phyloP scores from a whole-genome alignment of 2,888 invertebrate genomes.

The Argynnis bischoffii region DNA sequence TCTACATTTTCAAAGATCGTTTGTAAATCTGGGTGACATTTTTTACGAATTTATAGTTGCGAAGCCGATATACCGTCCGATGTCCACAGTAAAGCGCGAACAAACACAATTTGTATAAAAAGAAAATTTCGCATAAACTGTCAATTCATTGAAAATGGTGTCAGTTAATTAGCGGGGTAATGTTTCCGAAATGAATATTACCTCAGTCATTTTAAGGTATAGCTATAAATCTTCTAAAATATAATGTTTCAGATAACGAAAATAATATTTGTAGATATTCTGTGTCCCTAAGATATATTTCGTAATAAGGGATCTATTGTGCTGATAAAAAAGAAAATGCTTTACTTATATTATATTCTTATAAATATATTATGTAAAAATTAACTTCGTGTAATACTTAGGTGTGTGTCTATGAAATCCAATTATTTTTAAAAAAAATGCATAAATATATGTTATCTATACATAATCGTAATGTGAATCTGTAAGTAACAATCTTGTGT shows the following conservation, averaged over 20 bases:
- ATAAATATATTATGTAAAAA: conserved; percentile 81
- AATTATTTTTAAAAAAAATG: conserved; percentile 64
- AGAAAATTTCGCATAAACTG: conserved; percentile 63
- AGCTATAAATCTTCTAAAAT: conserved; percentile 61
- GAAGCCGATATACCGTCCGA: conserved; percentile 36
- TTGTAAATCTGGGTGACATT: conserved; percentile 28
- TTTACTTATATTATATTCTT: conserved; percentile 82
- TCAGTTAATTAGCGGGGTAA: conserved; percentile 70
- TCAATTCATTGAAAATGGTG: conserved; percentile 78
- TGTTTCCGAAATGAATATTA: conserved; percentile 53
- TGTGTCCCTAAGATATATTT: conserved; percentile 67
- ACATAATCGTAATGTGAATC: conserved; percentile 55
- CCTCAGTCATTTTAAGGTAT: conserved; percentile 65
- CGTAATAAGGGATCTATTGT: conserved; percentile 72
- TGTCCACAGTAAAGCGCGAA: conserved; percentile 62
- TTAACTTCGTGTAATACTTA: conserved; percentile 72
- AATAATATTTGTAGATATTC: conserved; percentile 69
- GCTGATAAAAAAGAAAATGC: conserved; percentile 78
- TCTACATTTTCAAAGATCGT: conserved; percentile 21
- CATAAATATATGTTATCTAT: conserved; percentile 68
- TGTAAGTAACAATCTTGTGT: conserved; percentile 67
- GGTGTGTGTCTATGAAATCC: conserved; percentile 77
- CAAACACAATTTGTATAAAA: conserved; percentile 54
- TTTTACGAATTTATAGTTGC: conserved; percentile 36
- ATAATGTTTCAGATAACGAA: conserved; percentile 63